Conservation (phyloP, 2,113 vertebrate genomes). For the Myotis davidii region DNA sequence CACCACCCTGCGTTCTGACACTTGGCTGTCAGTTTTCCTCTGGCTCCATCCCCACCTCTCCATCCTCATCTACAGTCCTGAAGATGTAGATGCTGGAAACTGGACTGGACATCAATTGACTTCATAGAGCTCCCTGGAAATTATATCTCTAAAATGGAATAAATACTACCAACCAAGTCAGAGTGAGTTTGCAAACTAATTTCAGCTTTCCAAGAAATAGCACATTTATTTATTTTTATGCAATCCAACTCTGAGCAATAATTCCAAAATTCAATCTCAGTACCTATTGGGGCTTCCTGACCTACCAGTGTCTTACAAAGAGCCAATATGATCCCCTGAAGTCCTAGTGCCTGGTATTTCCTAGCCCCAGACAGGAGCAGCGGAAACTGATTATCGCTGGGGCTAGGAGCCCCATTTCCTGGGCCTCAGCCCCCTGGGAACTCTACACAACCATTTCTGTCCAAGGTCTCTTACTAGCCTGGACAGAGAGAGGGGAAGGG, state of each 20-base stretch:
- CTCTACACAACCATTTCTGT: not conserved
- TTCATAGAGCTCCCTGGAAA: not conserved
- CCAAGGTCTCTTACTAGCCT: not conserved
- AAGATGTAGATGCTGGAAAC: not conserved
- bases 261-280: not conserved
- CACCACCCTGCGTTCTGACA: not conserved
- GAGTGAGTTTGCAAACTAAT: not conserved
- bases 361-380: not conserved
- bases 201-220: not conserved
- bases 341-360: not conserved
- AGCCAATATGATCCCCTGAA: not conserved
- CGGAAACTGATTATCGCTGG: not conserved
- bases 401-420: not conserved
- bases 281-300: not conserved
- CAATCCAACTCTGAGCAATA: not conserved
- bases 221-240: not conserved
- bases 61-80: not conserved
- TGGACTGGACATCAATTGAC: not conserved
- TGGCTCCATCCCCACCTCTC: not conserved
- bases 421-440: not conserved
- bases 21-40: not conserved
- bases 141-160: constrained; percentile 62
- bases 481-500: not conserved
- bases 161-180: not conserved
- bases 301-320: not conserved